Evolutionary conservation across 2,888 invertebrate genomes (phyloP).

Genomic region (Augochlorella aurata): DNA sequence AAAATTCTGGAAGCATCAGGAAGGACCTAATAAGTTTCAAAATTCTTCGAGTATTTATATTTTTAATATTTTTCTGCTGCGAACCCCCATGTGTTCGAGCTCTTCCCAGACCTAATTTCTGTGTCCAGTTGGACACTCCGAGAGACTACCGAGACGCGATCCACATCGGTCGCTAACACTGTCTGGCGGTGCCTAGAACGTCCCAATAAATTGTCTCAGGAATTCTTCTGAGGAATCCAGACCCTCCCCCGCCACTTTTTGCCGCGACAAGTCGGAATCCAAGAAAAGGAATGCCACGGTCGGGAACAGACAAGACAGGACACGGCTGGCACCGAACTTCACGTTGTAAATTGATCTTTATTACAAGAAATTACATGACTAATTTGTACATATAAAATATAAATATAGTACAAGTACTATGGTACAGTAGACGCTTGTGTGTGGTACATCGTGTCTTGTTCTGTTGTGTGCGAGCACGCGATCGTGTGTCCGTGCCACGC

Average conservation of each 20-base stretch:
- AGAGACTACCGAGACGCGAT: slow-evolving; percentile 40
- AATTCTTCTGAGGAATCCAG: slow-evolving; percentile 47
- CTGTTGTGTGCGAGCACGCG: slow-evolving; percentile 20
- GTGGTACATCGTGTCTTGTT: slow-evolving; percentile 17
- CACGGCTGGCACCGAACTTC: slow-evolving; percentile 7
- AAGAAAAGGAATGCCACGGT: neutral
- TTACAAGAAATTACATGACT: slow-evolving; percentile 81
- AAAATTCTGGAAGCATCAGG: too few relatives aligned
- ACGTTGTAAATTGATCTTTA: slow-evolving; percentile 81
- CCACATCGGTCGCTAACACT: slow-evolving; percentile 63
- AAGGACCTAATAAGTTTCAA: too few relatives aligned
- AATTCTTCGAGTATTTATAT: too few relatives aligned
- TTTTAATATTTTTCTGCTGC: too few relatives aligned
- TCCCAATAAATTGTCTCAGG: slow-evolving; percentile 57
- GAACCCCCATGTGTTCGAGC: too few relatives aligned
- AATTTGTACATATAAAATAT: slow-evolving; percentile 82
- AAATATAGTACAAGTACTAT: slow-evolving; percentile 81
- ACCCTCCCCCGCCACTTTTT: slow-evolving; percentile 15
- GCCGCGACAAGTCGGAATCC: slow-evolving; percentile 15
- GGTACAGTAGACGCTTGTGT: slow-evolving; percentile 76
- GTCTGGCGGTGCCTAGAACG: slow-evolving; percentile 54
- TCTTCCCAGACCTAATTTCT: neutral
- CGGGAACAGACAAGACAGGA: neutral
- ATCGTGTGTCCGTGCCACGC: slow-evolving; percentile 6
- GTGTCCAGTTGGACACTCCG: neutral